These are phyloP conservation scores for Thamnophis elegans DNA, from an alignment of 2,797 vertebrate species.

Conservation along the genomic window DNA sequence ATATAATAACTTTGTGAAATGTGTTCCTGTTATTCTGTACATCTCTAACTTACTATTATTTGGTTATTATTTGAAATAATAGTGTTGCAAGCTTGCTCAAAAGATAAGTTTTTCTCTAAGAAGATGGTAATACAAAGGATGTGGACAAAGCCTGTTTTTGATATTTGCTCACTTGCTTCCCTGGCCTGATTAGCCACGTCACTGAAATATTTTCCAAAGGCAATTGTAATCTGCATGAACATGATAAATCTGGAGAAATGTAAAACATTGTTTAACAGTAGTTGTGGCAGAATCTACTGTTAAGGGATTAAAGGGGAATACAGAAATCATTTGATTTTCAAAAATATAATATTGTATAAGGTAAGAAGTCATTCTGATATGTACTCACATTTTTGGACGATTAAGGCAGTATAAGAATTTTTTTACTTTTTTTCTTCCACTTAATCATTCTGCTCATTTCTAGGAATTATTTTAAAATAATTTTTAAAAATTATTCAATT, in stretches of 20 bases:
- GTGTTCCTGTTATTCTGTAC: too few relatives aligned
- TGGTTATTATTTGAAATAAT: neutral
- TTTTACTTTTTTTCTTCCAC: neutral
- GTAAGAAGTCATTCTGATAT: neutral
- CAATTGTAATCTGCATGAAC: neutral
- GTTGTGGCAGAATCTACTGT: too few relatives aligned
- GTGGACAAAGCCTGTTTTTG: neutral
- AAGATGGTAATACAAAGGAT: neutral
- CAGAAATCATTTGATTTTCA: neutral
- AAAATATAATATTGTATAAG: neutral
- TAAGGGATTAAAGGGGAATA: neutral
- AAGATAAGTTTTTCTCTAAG: neutral
- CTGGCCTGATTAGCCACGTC: neutral
- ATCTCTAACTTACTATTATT: neutral
- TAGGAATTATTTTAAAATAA: neutral
- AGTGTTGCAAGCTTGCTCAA: neutral
- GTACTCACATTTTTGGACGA: conserved; percentile 1
- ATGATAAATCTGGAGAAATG: neutral
- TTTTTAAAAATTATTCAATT: neutral
- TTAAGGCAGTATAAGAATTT: neutral
- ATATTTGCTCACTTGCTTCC: neutral
- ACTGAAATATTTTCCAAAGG: neutral
- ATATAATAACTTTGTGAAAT: too few relatives aligned
- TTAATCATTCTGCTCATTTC: too few relatives aligned
- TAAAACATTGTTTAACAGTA: too few relatives aligned